These are phyloP conservation scores for Drosophila sproati DNA, from an alignment of 1,140 invertebrate species.

Conservation along the genomic window DNA sequence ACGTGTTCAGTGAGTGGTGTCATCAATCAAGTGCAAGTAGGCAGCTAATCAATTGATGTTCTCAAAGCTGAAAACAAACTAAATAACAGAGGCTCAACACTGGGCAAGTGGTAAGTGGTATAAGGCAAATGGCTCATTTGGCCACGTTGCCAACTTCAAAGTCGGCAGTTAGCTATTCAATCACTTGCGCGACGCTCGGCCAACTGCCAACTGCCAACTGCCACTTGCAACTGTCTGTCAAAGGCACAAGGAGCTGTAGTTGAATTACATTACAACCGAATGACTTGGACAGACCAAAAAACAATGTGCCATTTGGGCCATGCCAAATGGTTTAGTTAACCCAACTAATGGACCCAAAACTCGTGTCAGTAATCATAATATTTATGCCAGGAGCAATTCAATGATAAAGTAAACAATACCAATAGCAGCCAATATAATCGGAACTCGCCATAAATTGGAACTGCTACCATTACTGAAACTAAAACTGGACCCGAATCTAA, in stretches of 20 bases:
- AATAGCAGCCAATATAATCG: slow-evolving; percentile 19
- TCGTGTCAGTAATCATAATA: slow-evolving; percentile 29
- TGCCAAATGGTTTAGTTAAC: slow-evolving; percentile 6
- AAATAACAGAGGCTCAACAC: slow-evolving; percentile 14
- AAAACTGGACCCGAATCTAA: slow-evolving; percentile 18
- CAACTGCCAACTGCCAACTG: slow-evolving; percentile 8
- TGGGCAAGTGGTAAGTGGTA: not conserved
- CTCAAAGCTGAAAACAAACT: slow-evolving; percentile 8
- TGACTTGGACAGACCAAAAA: slow-evolving; percentile 17
- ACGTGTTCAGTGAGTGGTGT: slow-evolving; percentile 26
- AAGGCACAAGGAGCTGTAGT: slow-evolving; percentile 1
- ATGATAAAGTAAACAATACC: slow-evolving; percentile 46
- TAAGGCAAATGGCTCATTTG: not conserved
- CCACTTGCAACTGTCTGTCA: slow-evolving; percentile 30
- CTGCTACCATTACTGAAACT: not conserved
- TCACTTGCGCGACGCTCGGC: slow-evolving; percentile 12
- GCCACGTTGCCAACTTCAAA: slow-evolving; percentile 10
- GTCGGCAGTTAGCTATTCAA: slow-evolving; percentile 19
- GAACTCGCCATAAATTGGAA: slow-evolving; percentile 1
- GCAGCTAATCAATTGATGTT: slow-evolving; percentile 45
- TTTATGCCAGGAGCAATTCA: slow-evolving; percentile 44
- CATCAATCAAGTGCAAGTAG: slow-evolving; percentile 44
- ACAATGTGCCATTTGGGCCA: not conserved
- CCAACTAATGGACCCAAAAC: slow-evolving; percentile 12
- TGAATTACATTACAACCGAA: slow-evolving; percentile 28